Base-by-base conservation (phyloP, 1,140 invertebrate species). In the Spodoptera litura region DNA sequence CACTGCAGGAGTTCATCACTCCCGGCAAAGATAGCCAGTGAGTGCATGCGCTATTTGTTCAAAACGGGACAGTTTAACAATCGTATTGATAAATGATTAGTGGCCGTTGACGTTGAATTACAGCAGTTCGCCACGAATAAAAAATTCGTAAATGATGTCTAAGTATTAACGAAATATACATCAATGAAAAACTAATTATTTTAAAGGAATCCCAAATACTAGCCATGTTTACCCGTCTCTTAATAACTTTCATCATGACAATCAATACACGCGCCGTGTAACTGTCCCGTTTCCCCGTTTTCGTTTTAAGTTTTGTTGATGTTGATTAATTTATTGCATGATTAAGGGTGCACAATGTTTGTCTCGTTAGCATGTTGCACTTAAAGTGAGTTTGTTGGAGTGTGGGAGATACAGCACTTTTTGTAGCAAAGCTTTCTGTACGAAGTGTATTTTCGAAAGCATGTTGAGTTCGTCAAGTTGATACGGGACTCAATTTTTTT, bases 261-360 rank as follows among this genome's bases (percentile, higher is more conserved):
- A 35, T 58, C 27, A 72, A 56, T 72, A 31, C 15, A n/a, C n/a
- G n/a, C 3, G 52, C 6, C 44, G 61, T 52, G 49, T 58, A 72
- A 68, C 61, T 73, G 58, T 78, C 13, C 25, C 71, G 70, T 53
- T 25, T 74, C 51, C 49, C 58, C 35, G 61, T 80, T 58, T 73
- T 77, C 81, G 80, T 86, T 87, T 20, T 86, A 80, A 78, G 86
- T 83, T 83, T 83, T 82, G 79, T 83, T 76, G 79, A 78, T 80
- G 82, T 83, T 89, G 86, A 88, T 90, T 90, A 87, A 87, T 86
- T 89, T 88, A 88, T 90, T 88, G 82, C 86, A 87, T 87, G 86
- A 88, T 85, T 88, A 77, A 83, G 76, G 38, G 9, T 84, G 86
- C 83, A 81, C 70, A 78, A 73, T 81, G 78, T 80, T 81, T 79